Percentiles rank a stretch among this genome's conserved stretches.
These are phyloP conservation scores for Anastatus disparis DNA, from an alignment of 1,140 invertebrate species.

Conservation along the genomic window DNA sequence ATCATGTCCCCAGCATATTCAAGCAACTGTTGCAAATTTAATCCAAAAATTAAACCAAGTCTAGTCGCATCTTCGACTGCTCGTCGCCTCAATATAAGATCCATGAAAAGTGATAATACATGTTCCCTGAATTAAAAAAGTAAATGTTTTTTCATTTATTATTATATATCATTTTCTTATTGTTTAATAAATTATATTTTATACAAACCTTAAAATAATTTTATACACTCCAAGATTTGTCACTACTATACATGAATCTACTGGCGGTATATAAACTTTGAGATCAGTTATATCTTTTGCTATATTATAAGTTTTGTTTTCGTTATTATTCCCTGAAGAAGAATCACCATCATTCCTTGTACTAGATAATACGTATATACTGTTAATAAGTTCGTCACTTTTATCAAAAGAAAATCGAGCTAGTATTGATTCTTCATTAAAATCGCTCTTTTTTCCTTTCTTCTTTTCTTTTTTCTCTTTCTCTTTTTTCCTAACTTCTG, in stretches of 20 bases:
- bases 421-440: conserved; percentile 68
- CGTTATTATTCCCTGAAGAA: conserved; percentile 55
- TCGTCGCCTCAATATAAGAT: conserved; percentile 70
- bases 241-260: conserved; percentile 78
- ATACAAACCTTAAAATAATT: conserved; percentile 72
- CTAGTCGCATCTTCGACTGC: conserved; percentile 70
- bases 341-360: conserved; percentile 53
- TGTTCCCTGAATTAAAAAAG: conserved; percentile 72
- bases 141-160: too few species aligned
- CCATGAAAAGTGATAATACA: conserved; percentile 75
- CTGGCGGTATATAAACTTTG: conserved; percentile 64
- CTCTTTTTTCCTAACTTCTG: conserved; percentile 71
- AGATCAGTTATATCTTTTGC: conserved; percentile 67
- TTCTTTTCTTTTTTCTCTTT: conserved; percentile 70
- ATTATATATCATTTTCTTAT: too few species aligned
- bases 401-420: conserved; percentile 69
- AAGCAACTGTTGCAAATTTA: conserved; percentile 77
- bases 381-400: conserved; percentile 63
- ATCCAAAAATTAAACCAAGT: conserved; percentile 70
- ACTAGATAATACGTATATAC: conserved; percentile 64
- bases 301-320: conserved; percentile 56
- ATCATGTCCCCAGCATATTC: conserved; percentile 79
- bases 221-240: conserved; percentile 77
- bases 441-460: too few species aligned
- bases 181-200: too few species aligned